Conservation (phyloP, 2,888 invertebrate genomes). For the Rhingia rostrata region DNA sequence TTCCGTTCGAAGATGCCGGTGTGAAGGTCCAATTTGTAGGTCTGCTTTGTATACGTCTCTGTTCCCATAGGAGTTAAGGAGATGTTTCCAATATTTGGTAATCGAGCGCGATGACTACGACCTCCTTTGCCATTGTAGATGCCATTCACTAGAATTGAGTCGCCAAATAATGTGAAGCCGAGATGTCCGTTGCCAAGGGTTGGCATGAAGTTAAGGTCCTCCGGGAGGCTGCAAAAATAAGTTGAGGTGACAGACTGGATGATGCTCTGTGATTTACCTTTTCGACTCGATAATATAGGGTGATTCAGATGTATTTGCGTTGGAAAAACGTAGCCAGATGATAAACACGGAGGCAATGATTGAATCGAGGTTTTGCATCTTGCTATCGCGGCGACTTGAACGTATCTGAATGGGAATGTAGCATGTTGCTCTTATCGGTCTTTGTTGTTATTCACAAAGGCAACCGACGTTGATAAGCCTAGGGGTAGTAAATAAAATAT, state of each 20-base stretch:
- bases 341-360: conserved; percentile 8
- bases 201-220: conserved; percentile 85
- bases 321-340: background rate
- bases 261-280: conserved; percentile 24
- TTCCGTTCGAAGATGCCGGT: conserved; percentile 83
- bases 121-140: conserved; percentile 85
- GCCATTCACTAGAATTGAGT: conserved; percentile 86
- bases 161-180: conserved; percentile 85
- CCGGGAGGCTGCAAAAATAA: conserved; percentile 83
- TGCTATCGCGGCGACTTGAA: background rate
- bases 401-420: conserved; percentile 22
- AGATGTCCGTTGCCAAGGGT: conserved; percentile 86
- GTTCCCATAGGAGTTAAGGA: conserved; percentile 35
- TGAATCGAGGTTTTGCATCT: conserved; percentile 30
- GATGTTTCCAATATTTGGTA: conserved; percentile 84
- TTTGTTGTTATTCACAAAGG: conserved; percentile 17
- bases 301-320: conserved; percentile 14
- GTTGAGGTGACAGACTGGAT: background rate
- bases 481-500: no score
- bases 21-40: conserved; percentile 83
- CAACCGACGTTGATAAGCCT: no score
- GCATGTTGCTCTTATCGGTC: conserved; percentile 38
- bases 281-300: conserved; percentile 49
- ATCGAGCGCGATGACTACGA: conserved; percentile 85
- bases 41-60: conserved; percentile 35